Evolutionary conservation across 2,888 invertebrate genomes (phyloP).

Genomic region (Scelioninae gen. 1): DNA sequence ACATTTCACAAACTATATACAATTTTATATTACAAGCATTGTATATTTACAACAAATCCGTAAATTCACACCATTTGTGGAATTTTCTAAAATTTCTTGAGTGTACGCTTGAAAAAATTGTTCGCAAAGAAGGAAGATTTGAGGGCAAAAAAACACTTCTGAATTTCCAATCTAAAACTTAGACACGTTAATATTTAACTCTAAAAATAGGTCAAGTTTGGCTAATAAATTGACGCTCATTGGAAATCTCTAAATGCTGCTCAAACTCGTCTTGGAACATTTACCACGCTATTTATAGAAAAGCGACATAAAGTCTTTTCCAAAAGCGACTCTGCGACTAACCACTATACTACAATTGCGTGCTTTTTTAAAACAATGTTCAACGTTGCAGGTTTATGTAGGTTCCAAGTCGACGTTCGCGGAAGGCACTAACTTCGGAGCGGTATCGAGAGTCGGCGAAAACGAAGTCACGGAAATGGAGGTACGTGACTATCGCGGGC

Average conservation of each 20-base stretch:
- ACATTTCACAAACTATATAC: no score
- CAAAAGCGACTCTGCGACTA: slow-evolving; percentile 2
- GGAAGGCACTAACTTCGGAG: slow-evolving; percentile 81
- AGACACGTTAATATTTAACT: slow-evolving; percentile 72
- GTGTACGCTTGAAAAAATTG: background rate
- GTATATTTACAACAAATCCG: no score
- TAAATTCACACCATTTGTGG: no score
- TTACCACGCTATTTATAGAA: slow-evolving; percentile 66
- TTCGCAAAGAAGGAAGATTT: background rate
- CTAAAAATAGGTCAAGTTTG: slow-evolving; percentile 75
- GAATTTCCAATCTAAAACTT: slow-evolving; percentile 49
- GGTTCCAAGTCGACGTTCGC: slow-evolving; percentile 81
- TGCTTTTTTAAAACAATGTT: slow-evolving; percentile 40
- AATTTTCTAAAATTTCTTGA: no score
- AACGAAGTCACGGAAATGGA: slow-evolving; percentile 82
- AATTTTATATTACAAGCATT: no score
- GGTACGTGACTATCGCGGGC: slow-evolving; percentile 74
- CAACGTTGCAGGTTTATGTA: slow-evolving; percentile 81
- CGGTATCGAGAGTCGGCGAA: slow-evolving; percentile 78
- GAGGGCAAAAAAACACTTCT: background rate
- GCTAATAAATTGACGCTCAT: slow-evolving; percentile 67
- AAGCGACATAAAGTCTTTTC: slow-evolving; percentile 29
- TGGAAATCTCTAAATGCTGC: slow-evolving; percentile 66
- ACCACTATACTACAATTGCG: slow-evolving; percentile 25
- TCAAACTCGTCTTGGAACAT: slow-evolving; percentile 62